Percentiles rank a stretch among this genome's conserved stretches.
These are phyloP conservation scores for Drosophila yooni DNA, from an alignment of 2,888 invertebrate genomes.

Conservation along the genomic window DNA sequence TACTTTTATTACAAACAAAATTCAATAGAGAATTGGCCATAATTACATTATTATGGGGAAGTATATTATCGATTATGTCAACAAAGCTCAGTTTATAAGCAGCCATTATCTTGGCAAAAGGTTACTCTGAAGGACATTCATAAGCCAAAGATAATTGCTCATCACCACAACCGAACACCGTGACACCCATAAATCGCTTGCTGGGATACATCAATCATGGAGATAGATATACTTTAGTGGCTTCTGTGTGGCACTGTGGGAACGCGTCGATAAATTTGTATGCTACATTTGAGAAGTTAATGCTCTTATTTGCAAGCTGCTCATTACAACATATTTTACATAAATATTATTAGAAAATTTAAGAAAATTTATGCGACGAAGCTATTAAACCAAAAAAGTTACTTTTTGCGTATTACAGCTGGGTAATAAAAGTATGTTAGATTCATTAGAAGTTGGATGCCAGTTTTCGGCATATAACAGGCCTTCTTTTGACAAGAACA, in stretches of 20 bases:
- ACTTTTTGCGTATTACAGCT: not conserved
- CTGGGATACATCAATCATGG: conserved; percentile 4
- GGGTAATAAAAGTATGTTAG: not conserved
- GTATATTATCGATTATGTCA: not conserved
- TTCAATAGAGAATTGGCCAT: not conserved
- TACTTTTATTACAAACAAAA: not conserved
- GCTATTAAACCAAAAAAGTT: not conserved
- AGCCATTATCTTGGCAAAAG: not conserved
- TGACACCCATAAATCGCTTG: conserved; percentile 1
- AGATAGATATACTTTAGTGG: not conserved
- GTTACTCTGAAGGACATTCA: not conserved
- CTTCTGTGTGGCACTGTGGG: not conserved
- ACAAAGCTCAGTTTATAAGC: not conserved
- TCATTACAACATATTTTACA: not conserved
- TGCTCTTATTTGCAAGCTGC: not conserved
- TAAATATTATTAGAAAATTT: not conserved
- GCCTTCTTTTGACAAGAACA: not conserved
- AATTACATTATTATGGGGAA: not conserved
- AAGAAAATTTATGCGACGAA: not conserved
- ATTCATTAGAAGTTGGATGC: not conserved
- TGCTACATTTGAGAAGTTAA: not conserved
- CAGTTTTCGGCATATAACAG: not conserved
- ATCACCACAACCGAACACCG: not conserved
- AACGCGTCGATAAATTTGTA: not conserved
- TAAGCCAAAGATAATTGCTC: conserved; percentile 6